A percentile compares a stretch with the other conserved stretches of the same genome.
Conservation (phyloP, 2,888 invertebrate species). For the Meiosimyza platycephala region DNA sequence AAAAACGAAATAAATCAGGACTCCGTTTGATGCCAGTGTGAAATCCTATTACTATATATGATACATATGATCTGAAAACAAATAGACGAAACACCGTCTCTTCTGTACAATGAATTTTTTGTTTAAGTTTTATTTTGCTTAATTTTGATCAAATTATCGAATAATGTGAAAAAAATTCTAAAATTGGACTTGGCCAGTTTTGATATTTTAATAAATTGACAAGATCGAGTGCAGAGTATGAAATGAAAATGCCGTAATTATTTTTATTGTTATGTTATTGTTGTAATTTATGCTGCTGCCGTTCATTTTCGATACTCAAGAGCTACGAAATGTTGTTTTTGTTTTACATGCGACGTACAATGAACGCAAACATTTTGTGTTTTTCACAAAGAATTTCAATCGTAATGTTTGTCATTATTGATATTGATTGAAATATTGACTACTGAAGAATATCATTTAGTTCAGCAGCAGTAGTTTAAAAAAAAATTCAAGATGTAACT, state of each 20-base stretch:
- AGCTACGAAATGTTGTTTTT: not conserved
- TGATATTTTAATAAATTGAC: not conserved
- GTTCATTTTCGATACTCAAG: constrained; percentile 1
- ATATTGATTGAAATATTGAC: not conserved
- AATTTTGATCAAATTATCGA: too few relatives aligned
- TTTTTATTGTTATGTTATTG: not conserved
- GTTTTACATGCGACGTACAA: constrained; percentile 19
- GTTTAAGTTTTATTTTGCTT: too few relatives aligned
- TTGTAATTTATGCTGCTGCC: not conserved
- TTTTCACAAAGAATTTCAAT: not conserved
- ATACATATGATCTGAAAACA: too few relatives aligned
- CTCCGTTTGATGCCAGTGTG: too few relatives aligned
- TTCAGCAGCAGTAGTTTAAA: not conserved
- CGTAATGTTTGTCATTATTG: not conserved
- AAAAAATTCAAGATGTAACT: not conserved
- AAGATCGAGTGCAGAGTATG: not conserved
- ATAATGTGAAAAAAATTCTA: too few relatives aligned
- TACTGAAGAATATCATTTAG: too few relatives aligned
- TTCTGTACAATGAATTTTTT: too few relatives aligned
- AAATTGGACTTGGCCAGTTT: not conserved
- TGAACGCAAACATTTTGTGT: constrained; percentile 19
- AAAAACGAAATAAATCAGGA: too few relatives aligned
- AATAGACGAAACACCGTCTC: too few relatives aligned
- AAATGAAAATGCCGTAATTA: not conserved
- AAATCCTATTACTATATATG: too few relatives aligned